Evolutionary conservation across 2,113 vertebrate genomes (phyloP).

Genomic region (Ammodytes marinus): DNA sequence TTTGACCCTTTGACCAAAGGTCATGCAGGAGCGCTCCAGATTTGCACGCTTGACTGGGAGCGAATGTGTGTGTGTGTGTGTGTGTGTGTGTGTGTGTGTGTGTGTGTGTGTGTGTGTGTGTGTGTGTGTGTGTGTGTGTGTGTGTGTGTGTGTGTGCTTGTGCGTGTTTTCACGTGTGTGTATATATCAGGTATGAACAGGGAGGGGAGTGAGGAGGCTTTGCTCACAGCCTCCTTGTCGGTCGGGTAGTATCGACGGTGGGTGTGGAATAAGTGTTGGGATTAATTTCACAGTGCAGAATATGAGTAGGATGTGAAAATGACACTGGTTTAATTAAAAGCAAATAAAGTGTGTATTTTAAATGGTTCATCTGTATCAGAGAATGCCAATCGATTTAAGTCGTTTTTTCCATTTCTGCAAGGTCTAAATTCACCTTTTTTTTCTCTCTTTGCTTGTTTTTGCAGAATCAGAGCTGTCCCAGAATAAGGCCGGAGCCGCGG

Average conservation of each 20-base stretch:
- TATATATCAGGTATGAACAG: conserved; percentile 53
- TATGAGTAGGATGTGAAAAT: conserved; percentile 81
- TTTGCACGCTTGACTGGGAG: conserved; percentile 52
- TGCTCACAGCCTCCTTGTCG: conserved; percentile 52
- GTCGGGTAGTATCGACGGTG: conserved; percentile 34
- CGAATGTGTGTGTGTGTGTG: conserved; percentile 19
- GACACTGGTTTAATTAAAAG: conserved; percentile 77
- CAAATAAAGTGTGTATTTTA: conserved; percentile 60
- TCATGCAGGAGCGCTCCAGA: conserved; percentile 41
- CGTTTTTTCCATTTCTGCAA: conserved; percentile 39
- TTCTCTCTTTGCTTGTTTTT: conserved; percentile 54
- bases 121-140: conserved; percentile 48
- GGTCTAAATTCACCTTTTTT: conserved; percentile 64
- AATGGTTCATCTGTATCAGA: conserved; percentile 65
- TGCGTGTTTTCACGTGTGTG: conserved; percentile 43
- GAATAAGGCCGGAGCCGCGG: conserved; percentile 86
- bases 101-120: conserved; percentile 12
- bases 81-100: conserved; percentile 12
- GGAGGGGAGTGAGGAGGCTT: conserved; percentile 61
- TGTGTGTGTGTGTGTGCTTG: conserved; percentile 22
- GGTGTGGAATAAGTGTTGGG: conserved; percentile 56
- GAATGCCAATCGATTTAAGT: conserved; percentile 59
- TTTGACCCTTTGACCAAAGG: conserved; percentile 74
- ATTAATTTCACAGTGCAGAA: conserved; percentile 80
- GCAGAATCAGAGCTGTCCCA: conserved; percentile 93